Evolutionary conservation across 2,113 vertebrate genomes (phyloP).

Genomic region (Noturus placidus): DNA sequence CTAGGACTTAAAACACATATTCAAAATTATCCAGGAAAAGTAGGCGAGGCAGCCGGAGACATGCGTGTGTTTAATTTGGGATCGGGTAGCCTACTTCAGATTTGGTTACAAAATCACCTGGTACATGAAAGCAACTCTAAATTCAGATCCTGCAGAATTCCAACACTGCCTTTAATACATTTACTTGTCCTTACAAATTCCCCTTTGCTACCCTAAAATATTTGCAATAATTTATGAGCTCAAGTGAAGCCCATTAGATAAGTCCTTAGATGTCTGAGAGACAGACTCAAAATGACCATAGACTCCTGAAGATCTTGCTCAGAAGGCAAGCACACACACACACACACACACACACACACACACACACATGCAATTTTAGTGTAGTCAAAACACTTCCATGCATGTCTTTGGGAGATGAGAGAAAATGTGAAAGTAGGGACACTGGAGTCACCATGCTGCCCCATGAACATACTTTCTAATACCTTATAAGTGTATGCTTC

Average conservation of each 20-base stretch:
- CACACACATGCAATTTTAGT: background rate
- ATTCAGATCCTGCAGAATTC: background rate
- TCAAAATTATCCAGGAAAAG: slow-evolving; percentile 20
- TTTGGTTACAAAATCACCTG: background rate
- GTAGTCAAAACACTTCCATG: background rate
- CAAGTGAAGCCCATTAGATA: background rate
- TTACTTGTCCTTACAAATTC: background rate
- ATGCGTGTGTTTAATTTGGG: background rate
- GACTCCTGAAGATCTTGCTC: background rate
- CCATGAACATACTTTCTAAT: background rate
- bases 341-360: background rate
- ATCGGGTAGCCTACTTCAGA: slow-evolving; percentile 16
- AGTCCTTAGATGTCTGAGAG: background rate
- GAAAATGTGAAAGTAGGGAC: background rate
- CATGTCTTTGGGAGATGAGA: background rate
- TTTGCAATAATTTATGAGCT: background rate
- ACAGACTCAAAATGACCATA: background rate
- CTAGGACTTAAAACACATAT: slow-evolving; percentile 29
- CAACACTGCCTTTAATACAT: background rate
- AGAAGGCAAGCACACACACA: background rate
- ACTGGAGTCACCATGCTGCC: background rate
- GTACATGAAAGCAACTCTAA: background rate
- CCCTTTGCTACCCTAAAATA: background rate
- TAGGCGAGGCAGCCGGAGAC: slow-evolving; percentile 25
- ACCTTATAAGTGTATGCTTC: background rate